Conservation (phyloP, 1,140 invertebrate genomes). For the Aphaenogaster rudis region DNA sequence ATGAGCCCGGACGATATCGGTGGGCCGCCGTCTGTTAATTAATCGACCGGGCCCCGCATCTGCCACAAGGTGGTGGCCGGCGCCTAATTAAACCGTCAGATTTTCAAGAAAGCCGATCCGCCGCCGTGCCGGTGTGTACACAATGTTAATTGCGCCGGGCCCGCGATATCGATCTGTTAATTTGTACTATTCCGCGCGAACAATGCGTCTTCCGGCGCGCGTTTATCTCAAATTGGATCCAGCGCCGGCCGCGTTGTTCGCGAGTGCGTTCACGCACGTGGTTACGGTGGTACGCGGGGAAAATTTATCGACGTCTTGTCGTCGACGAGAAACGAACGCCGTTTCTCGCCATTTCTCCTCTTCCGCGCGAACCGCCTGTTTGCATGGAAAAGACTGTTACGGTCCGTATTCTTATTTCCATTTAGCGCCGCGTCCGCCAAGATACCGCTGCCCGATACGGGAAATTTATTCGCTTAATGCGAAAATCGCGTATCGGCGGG, state of each 20-base stretch:
- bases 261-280: constrained; percentile 23
- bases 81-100: constrained; percentile 81
- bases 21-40: constrained; percentile 69
- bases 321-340: constrained; percentile 2
- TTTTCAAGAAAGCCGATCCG: constrained; percentile 77
- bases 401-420: constrained; percentile 11
- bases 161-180: constrained; percentile 77
- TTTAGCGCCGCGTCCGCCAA: not conserved
- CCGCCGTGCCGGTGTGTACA: constrained; percentile 72
- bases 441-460: constrained; percentile 9
- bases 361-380: not conserved
- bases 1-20: constrained; percentile 70
- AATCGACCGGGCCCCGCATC: constrained; percentile 74
- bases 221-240: constrained; percentile 80
- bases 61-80: constrained; percentile 69
- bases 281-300: not conserved
- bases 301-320: constrained; percentile 59
- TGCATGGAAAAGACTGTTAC: constrained; percentile 18
- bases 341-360: not conserved
- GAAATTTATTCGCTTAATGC: constrained; percentile 36
- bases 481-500: constrained; percentile 12
- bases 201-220: constrained; percentile 73
- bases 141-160: constrained; percentile 77
- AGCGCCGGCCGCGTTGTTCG: constrained; percentile 63
- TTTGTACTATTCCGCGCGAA: constrained; percentile 77